Percentiles rank a stretch among this genome's conserved stretches.
phyloP scores from a whole-genome alignment of 1,140 invertebrate species.

The Aethina tumida region DNA sequence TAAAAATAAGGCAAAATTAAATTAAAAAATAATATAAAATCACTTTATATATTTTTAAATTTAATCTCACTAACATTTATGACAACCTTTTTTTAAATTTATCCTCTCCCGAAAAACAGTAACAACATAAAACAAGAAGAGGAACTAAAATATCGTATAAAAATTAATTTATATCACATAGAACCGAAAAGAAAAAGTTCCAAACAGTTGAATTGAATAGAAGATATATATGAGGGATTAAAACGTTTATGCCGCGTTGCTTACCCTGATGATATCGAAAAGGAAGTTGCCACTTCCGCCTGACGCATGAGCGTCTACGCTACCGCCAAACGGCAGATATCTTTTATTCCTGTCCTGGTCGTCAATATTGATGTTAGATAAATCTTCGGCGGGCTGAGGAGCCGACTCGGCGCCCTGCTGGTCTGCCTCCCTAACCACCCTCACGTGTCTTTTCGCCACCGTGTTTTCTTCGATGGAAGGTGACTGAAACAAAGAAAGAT shows the following conservation, averaged over 20 bases:
- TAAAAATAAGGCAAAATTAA: too few relatives aligned
- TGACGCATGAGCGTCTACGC: slow-evolving; percentile 40
- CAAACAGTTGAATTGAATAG: too few relatives aligned
- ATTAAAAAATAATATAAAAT: too few relatives aligned
- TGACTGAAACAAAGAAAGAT: slow-evolving; percentile 38
- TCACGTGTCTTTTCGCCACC: slow-evolving; percentile 42
- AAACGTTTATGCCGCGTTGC: slow-evolving; percentile 11
- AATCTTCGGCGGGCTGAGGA: slow-evolving; percentile 38
- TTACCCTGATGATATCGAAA: slow-evolving; percentile 78
- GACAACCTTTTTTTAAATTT: too few relatives aligned
- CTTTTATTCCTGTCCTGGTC: slow-evolving; percentile 72
- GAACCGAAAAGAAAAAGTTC: too few relatives aligned
- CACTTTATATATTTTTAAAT: too few relatives aligned
- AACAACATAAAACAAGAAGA: too few relatives aligned
- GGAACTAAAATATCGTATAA: too few relatives aligned
- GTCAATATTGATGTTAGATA: slow-evolving; percentile 46
- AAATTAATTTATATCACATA: too few relatives aligned
- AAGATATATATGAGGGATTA: neutral
- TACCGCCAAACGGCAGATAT: slow-evolving; percentile 57
- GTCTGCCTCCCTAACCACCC: slow-evolving; percentile 35
- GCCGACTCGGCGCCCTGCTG: slow-evolving; percentile 45
- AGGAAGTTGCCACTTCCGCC: slow-evolving; percentile 77
- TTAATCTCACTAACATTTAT: too few relatives aligned
- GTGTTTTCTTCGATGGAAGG: slow-evolving; percentile 36
- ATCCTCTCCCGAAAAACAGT: too few relatives aligned